Conservation (phyloP, 2,113 vertebrate species). For the Cricetomys ansorgei region DNA sequence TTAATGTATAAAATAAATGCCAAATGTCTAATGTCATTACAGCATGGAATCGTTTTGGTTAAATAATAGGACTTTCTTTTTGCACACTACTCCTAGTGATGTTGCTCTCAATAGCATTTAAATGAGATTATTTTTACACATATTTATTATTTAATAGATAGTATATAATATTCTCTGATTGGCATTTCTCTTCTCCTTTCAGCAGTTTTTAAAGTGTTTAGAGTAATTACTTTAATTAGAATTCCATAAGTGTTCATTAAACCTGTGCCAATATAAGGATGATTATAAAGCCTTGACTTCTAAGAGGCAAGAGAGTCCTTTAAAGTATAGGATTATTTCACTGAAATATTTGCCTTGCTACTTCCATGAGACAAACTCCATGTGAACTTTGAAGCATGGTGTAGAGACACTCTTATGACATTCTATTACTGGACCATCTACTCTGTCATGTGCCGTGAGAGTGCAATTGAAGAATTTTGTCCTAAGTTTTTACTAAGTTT, state of each 20-base stretch:
- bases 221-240: constrained; percentile 27
- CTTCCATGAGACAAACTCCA: neutral
- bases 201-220: constrained; percentile 43
- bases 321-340: constrained; percentile 23
- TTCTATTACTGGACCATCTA: neutral
- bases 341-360: neutral
- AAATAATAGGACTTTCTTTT: neutral
- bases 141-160: constrained; percentile 26
- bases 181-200: constrained; percentile 40
- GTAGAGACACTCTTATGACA: neutral
- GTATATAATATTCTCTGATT: constrained; percentile 4
- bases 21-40: neutral
- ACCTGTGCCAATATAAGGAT: neutral
- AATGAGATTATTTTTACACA: constrained; percentile 32
- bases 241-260: constrained; percentile 42
- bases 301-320: neutral
- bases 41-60: neutral
- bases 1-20: neutral
- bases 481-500: neutral
- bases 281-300: neutral
- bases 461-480: neutral
- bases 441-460: neutral
- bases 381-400: neutral
- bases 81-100: neutral
- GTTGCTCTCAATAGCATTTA: constrained; percentile 26